These are phyloP conservation scores for Austrolebias charrua DNA, from an alignment of 2,797 vertebrate genomes.

Conservation along the genomic window DNA sequence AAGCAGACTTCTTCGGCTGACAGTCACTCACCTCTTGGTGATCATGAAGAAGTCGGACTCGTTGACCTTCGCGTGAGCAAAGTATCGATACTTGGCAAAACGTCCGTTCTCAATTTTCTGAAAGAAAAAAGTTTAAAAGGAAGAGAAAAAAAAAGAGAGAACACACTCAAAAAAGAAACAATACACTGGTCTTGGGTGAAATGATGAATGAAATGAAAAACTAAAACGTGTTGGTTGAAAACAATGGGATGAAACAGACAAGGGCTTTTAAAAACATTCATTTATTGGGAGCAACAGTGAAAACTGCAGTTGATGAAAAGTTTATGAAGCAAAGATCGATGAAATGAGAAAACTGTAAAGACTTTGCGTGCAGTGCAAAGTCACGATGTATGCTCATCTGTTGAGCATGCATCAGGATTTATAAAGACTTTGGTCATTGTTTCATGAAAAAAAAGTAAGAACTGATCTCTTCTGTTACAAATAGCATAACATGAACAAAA, in stretches of 20 bases:
- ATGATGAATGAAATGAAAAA: constrained; percentile 1
- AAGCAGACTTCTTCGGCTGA: not conserved
- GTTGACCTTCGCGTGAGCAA: constrained; percentile 96
- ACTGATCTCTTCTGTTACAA: not conserved
- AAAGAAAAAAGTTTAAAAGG: constrained; percentile 35
- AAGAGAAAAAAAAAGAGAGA: not conserved
- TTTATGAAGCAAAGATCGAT: constrained; percentile 15
- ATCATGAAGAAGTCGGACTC: constrained; percentile 96
- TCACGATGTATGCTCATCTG: too few relatives aligned
- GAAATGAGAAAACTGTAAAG: not conserved
- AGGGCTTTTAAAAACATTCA: constrained; percentile 33
- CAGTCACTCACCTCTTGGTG: constrained; percentile 87
- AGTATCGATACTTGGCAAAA: constrained; percentile 95
- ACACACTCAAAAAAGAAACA: not conserved
- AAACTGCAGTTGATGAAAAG: constrained; percentile 30
- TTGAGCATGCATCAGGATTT: too few relatives aligned
- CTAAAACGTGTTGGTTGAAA: constrained; percentile 10
- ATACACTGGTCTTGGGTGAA: too few relatives aligned
- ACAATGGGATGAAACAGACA: constrained; percentile 44
- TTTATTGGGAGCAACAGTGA: constrained; percentile 66
- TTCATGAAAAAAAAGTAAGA: constrained; percentile 2
- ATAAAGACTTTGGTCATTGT: not conserved
- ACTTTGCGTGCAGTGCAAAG: too few relatives aligned
- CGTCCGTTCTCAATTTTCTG: constrained; percentile 98
- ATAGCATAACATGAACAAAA: not conserved